Evolutionary conservation across 2,797 vertebrate genomes (phyloP).

Genomic region (Strix occidentalis): DNA sequence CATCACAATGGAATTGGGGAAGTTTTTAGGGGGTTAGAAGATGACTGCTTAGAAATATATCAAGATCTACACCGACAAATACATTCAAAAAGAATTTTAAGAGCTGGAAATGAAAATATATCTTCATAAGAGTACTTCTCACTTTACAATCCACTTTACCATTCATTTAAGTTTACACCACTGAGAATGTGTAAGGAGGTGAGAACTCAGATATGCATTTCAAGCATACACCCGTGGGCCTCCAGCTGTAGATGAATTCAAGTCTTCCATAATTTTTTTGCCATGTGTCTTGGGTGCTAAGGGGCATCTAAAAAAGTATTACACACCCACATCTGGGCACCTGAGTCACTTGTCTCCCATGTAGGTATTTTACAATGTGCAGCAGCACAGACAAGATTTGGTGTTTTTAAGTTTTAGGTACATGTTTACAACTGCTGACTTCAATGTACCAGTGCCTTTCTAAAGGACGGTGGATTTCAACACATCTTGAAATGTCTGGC

Average conservation of each 20-base stretch:
- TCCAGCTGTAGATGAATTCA: background rate
- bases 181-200: background rate
- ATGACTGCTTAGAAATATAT: background rate
- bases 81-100: background rate
- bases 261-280: background rate
- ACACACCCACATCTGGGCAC: background rate
- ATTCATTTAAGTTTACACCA: background rate
- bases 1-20: background rate
- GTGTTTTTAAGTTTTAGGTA: background rate
- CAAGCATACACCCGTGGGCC: background rate
- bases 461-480: background rate
- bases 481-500: background rate
- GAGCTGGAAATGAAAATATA: background rate
- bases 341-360: background rate
- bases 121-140: background rate
- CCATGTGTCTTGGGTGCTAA: background rate
- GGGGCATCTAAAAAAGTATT: background rate
- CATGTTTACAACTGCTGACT: background rate
- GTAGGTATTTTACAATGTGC: fast-evolving
- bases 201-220: background rate
- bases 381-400: background rate
- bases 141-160: background rate
- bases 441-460: background rate
- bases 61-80: background rate
- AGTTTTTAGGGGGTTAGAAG: background rate